Conservation (phyloP, 2,113 vertebrate species). For the Urocynchramus pylzowi region DNA sequence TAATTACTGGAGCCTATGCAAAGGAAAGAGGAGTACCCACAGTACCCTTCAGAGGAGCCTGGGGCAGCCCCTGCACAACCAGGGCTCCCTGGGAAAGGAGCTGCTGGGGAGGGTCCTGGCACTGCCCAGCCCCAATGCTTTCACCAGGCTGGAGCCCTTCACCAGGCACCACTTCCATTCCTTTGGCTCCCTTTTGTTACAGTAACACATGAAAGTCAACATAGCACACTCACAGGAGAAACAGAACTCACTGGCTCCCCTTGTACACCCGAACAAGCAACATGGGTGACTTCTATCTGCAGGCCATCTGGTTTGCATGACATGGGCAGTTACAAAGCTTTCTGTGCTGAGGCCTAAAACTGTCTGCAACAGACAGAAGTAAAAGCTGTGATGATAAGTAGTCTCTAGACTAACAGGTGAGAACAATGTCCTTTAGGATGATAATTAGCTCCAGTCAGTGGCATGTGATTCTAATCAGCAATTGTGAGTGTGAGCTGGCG, state of each 20-base stretch:
- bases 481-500: not conserved
- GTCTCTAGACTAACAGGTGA: not conserved
- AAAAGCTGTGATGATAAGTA: not conserved
- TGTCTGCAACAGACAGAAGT: not conserved
- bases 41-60: not conserved
- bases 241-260: not conserved
- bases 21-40: not conserved
- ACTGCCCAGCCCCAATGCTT: not conserved
- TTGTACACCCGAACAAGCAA: not conserved
- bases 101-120: rapidly evolving
- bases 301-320: not conserved
- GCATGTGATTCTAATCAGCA: not conserved
- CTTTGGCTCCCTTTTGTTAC: not conserved
- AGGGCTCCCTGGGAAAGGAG: not conserved
- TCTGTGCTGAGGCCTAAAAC: not conserved
- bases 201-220: not conserved
- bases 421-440: not conserved
- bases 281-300: not conserved
- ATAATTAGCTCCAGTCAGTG: not conserved
- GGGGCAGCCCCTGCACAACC: not conserved
- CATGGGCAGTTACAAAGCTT: not conserved
- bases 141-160: not conserved
- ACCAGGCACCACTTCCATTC: rapidly evolving
- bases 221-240: not conserved
- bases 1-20: not conserved